These are phyloP conservation scores for Porites rus DNA, from an alignment of 92 coral and sea anemone genomes.

Conservation along the genomic window DNA sequence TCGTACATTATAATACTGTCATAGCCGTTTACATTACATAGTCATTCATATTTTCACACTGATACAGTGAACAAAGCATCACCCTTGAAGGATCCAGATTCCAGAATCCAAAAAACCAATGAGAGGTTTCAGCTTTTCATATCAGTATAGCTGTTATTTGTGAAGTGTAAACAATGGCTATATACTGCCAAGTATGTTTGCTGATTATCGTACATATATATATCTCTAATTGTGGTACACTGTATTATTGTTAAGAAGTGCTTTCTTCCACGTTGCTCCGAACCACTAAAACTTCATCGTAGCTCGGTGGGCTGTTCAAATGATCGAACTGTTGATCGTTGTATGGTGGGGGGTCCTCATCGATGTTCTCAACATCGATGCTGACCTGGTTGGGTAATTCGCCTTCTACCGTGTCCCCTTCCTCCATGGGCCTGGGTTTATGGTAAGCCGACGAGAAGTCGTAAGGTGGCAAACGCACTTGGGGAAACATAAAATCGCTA, in stretches of 20 bases:
- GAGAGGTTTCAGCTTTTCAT: too few relatives aligned
- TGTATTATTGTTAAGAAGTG: neutral
- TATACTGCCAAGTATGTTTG: too few relatives aligned
- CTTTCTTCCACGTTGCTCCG: neutral
- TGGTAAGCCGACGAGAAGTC: slow-evolving; percentile 43
- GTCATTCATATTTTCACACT: neutral
- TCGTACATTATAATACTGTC: neutral
- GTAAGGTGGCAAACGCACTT: slow-evolving; percentile 34
- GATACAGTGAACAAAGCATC: neutral
- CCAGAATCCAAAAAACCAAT: too few relatives aligned
- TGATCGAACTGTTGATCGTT: slow-evolving; percentile 4
- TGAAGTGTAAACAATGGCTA: too few relatives aligned
- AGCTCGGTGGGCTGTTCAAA: slow-evolving; percentile 27
- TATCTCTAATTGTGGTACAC: too few relatives aligned
- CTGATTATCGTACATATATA: too few relatives aligned
- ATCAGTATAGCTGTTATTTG: too few relatives aligned
- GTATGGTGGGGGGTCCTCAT: slow-evolving; percentile 49
- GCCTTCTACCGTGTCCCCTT: neutral
- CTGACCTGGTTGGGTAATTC: neutral
- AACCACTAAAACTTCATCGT: slow-evolving; percentile 29
- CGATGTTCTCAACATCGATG: neutral
- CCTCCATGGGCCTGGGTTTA: slow-evolving; percentile 37
- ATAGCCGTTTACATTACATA: neutral
- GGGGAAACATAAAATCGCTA: slow-evolving; percentile 18
- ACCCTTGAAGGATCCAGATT: too few relatives aligned